A percentile compares a stretch with the other conserved stretches of the same genome.
These are phyloP conservation scores for Clostera curtula DNA, from an alignment of 2,888 invertebrate genomes.

Conservation along the genomic window DNA sequence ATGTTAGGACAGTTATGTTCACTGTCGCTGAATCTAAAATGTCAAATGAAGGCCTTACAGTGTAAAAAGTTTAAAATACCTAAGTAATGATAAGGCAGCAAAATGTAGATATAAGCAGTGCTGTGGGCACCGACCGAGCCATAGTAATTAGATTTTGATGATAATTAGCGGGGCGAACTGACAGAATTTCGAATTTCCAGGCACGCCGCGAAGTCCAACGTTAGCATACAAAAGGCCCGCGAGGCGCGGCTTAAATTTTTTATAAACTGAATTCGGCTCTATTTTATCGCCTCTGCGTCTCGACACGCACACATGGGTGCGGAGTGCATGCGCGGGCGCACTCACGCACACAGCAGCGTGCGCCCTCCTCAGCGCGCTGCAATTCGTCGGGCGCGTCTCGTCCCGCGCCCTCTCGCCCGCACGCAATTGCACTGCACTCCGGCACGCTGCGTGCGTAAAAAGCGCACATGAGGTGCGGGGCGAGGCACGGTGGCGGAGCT, in stretches of 20 bases:
- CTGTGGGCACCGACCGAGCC: too few relatives aligned
- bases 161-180: slow-evolving; percentile 27
- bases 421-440: slow-evolving; percentile 73
- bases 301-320: slow-evolving; percentile 31
- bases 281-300: slow-evolving; percentile 38
- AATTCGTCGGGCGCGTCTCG: slow-evolving; percentile 63
- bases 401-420: slow-evolving; percentile 49
- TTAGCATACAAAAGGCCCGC: slow-evolving; percentile 59
- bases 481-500: slow-evolving; percentile 40
- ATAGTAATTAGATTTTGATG: not conserved
- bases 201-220: slow-evolving; percentile 50
- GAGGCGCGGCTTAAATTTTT: slow-evolving; percentile 57
- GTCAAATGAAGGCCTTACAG: too few relatives aligned
- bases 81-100: not conserved
- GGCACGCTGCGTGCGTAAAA: slow-evolving; percentile 68
- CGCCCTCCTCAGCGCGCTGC: slow-evolving; percentile 69
- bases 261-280: slow-evolving; percentile 61
- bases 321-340: slow-evolving; percentile 44
- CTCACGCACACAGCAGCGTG: slow-evolving; percentile 53
- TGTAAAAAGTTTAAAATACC: not conserved
- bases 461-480: slow-evolving; percentile 69
- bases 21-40: too few relatives aligned
- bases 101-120: too few relatives aligned
- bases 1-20: too few relatives aligned
- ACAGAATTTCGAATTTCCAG: slow-evolving; percentile 40